Evolutionary conservation across 2,113 vertebrate species (phyloP).

Genomic region (Aix galericulata): DNA sequence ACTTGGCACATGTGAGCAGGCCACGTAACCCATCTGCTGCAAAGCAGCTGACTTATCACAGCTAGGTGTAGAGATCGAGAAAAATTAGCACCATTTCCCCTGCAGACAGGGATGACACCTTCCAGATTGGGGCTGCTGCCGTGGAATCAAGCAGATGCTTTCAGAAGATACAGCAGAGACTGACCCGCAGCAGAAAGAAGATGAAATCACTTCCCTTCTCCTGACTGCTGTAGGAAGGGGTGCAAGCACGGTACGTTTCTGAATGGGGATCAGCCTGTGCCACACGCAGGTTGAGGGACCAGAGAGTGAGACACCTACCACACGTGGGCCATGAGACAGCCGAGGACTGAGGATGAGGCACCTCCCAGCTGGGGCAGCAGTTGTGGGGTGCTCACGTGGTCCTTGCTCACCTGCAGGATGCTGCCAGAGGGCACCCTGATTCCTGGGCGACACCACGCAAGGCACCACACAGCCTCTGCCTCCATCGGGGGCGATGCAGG

Average conservation of each 20-base stretch:
- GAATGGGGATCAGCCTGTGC: background rate
- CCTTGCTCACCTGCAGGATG: rapidly evolving
- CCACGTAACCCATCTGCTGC: background rate
- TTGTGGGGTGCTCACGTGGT: rapidly evolving
- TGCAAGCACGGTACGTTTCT: rapidly evolving
- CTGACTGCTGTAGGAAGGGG: background rate
- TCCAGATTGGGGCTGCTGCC: background rate
- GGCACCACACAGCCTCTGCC: background rate
- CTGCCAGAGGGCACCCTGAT: background rate
- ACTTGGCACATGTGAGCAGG: background rate
- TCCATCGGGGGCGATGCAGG: background rate
- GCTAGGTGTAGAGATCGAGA: background rate
- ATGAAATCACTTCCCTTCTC: background rate
- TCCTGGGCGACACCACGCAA: background rate
- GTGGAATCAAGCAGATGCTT: background rate
- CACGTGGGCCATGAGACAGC: background rate
- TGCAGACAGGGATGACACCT: no score
- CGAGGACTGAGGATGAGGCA: background rate
- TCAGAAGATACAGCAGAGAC: background rate
- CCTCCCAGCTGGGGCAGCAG: background rate
- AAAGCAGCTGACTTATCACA: no score
- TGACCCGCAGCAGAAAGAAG: background rate
- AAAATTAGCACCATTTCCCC: background rate
- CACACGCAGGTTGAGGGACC: background rate
- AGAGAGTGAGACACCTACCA: background rate